Percentiles rank a stretch among this genome's conserved stretches.
These are phyloP conservation scores for Agonopterix alstromeriana DNA, from an alignment of 2,888 invertebrate genomes.

Conservation along the genomic window DNA sequence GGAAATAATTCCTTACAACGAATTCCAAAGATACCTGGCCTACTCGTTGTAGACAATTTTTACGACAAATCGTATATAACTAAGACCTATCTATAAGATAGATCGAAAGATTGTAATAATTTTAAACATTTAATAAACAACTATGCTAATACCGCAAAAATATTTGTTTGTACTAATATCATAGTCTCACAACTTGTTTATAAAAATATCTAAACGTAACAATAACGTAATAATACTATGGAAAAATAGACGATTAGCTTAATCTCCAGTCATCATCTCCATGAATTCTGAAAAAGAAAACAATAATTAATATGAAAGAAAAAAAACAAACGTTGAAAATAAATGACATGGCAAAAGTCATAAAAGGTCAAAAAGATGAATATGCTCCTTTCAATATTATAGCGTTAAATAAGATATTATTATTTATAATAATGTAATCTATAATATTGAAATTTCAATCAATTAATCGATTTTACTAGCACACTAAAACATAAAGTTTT, in stretches of 20 bases:
- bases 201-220: slow-evolving; percentile 47
- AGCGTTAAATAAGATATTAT: too few species aligned
- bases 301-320: too few species aligned
- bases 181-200: slow-evolving; percentile 48
- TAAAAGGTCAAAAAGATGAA: too few species aligned
- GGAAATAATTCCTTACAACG: slow-evolving; percentile 62
- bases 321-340: too few species aligned
- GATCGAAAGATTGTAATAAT: slow-evolving; percentile 33
- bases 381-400: too few species aligned
- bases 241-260: slow-evolving; percentile 41
- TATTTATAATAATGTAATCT: too few species aligned
- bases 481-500: too few species aligned
- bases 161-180: slow-evolving; percentile 56
- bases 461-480: too few species aligned
- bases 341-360: background rate
- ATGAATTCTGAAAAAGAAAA: slow-evolving; percentile 84
- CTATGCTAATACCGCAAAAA: slow-evolving; percentile 66
- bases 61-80: slow-evolving; percentile 25
- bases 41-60: slow-evolving; percentile 23
- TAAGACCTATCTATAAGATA: slow-evolving; percentile 61
- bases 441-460: too few species aligned
- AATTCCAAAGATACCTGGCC: slow-evolving; percentile 30
- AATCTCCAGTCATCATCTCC: slow-evolving; percentile 97
- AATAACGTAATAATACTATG: slow-evolving; percentile 35
- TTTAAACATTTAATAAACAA: slow-evolving; percentile 18